These are phyloP conservation scores for Hycleus cichorii DNA, from an alignment of 1,140 invertebrate species.

Conservation along the genomic window DNA sequence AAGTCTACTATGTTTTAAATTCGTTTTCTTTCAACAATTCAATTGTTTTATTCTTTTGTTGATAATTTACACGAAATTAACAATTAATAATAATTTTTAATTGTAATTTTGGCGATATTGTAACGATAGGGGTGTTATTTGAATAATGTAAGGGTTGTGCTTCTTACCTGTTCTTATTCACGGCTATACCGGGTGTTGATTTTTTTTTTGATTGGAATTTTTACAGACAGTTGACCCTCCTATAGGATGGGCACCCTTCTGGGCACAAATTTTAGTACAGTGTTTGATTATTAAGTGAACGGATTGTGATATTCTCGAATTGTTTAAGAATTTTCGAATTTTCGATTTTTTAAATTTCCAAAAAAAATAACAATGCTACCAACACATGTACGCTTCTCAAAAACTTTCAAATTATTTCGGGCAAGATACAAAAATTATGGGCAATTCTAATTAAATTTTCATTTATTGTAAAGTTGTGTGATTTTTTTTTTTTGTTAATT, in stretches of 20 bases:
- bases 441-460: conserved; percentile 1
- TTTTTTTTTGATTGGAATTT: conserved; percentile 23
- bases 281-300: conserved; percentile 22
- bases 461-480: not conserved
- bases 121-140: too few species aligned
- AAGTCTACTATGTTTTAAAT: too few species aligned
- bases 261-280: conserved; percentile 20
- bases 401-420: conserved; percentile 6
- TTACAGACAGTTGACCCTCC: conserved; percentile 29
- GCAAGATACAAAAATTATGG: conserved; percentile 2
- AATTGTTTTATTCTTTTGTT: too few species aligned
- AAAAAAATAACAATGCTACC: not conserved
- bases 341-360: not conserved
- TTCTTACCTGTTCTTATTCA: conserved; percentile 28
- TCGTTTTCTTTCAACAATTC: too few species aligned
- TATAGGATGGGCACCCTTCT: not conserved
- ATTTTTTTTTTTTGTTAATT: conserved; percentile 2
- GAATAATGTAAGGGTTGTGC: not conserved
- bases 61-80: too few species aligned
- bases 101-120: too few species aligned
- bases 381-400: not conserved
- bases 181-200: not conserved
- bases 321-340: conserved; percentile 6
- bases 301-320: conserved; percentile 20
- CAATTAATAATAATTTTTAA: too few species aligned